Conservation (phyloP, 2,797 vertebrate genomes). For the Coluber constrictor region DNA sequence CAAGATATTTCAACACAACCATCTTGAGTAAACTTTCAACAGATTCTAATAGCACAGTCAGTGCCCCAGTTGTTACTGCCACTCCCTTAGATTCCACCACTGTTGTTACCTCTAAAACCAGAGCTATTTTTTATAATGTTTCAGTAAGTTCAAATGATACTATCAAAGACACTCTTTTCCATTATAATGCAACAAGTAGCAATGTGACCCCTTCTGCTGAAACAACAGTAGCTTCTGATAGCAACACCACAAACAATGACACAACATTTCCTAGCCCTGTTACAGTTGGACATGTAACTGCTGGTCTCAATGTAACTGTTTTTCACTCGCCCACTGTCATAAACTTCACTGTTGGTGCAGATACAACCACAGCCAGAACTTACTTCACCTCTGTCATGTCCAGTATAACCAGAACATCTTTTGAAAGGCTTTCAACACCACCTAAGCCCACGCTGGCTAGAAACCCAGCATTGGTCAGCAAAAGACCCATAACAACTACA, state of each 20-base stretch:
- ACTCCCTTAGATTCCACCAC: too few relatives aligned
- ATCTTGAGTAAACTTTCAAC: background rate
- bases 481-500: background rate
- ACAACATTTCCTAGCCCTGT: background rate
- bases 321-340: background rate
- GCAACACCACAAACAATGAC: background rate
- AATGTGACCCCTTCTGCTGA: background rate
- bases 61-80: background rate
- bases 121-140: too few relatives aligned
- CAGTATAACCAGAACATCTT: background rate
- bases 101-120: too few relatives aligned
- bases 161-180: background rate
- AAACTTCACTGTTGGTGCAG: background rate
- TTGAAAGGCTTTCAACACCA: background rate
- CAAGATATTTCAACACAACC: background rate
- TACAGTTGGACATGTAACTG: background rate
- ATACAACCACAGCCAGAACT: background rate
- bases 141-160: background rate
- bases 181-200: background rate
- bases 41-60: background rate
- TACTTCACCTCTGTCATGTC: background rate
- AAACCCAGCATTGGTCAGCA: background rate
- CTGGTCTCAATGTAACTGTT: background rate
- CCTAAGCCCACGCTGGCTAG: background rate
- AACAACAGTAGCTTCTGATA: rapidly evolving